Evolutionary conservation across 2,888 invertebrate species (phyloP), one percentile per base, ranked within the genome.

Genomic region (Ctenicera cuprea): DNA sequence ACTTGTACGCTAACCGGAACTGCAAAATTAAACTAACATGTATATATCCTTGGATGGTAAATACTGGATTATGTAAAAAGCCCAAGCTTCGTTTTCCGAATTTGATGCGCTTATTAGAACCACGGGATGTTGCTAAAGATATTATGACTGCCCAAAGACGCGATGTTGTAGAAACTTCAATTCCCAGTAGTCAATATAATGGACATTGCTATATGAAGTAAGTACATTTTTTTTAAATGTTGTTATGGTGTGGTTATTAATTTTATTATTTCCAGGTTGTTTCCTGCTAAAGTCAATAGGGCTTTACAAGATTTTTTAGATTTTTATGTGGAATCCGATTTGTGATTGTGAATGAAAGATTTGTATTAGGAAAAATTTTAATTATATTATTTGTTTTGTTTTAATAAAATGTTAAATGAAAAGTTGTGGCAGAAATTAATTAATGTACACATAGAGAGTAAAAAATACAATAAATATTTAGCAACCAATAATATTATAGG

Each of bases 11-110:
- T 7, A 78, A 80, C 54, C 80, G 79, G 3, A 83, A 81, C 12
- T 80, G 84, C 68, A 85, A 92, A 89, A 91, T 98, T 63, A 92
- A 94, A 81, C 89, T 95, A 75, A 97, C 97, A 0, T 92, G 92
- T 0, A 92, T 97, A 75, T 97, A 91, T 84, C 97, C 97, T 0
- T 96, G 94, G 86, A 95, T 97, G 88, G 94, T 95, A 26, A 93
- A 95, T 84, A 97, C 96, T 0, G 96, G 95, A 0, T 88, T 97
- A 22, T 94, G 95, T 57, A 94, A 94, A 86, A 93, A 91, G 77
- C 94, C 94, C 0, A 90, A 89, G 83, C 92, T 92, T 83, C 92
- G 92, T 82, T 95, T 94, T 87, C 90, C 91, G 1, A 88, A 86
- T 18, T 82, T 92, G 72, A 90, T 94, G 90, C 89, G 90, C 82